These are phyloP conservation scores for Phalacrocorax brasilianus DNA, from an alignment of 2,113 vertebrate species.

Conservation along the genomic window DNA sequence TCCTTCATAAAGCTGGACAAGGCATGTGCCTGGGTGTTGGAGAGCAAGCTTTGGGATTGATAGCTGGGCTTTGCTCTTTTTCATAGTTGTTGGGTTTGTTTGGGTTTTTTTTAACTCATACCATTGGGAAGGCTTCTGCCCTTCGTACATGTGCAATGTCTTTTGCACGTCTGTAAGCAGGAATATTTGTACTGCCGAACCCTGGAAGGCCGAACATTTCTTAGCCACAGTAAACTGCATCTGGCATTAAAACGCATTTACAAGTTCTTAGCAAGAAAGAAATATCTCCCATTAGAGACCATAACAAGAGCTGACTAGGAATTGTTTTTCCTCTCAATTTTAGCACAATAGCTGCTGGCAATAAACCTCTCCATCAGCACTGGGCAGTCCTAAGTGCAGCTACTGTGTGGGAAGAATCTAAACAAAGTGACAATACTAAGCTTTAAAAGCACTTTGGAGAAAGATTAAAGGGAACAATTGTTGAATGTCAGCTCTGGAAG, in stretches of 20 bases:
- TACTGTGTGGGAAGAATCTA: neutral
- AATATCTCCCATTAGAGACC: slow-evolving; percentile 24
- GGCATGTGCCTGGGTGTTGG: fast-evolving
- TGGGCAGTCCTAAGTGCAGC: slow-evolving; percentile 31
- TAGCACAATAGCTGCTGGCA: neutral
- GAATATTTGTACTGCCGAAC: neutral
- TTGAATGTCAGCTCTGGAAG: neutral
- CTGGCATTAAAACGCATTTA: neutral
- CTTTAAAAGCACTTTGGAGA: slow-evolving; percentile 6
- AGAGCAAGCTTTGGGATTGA: neutral
- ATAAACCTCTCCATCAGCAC: slow-evolving; percentile 7
- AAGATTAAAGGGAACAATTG: neutral
- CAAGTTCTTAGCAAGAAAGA: neutral
- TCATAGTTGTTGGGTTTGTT: neutral
- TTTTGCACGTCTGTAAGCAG: neutral
- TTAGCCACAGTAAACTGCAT: neutral
- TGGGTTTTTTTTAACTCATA: fast-evolving
- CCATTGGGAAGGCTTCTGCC: fast-evolving
- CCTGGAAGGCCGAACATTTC: neutral
- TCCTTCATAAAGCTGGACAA: neutral
- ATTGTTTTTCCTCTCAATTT: slow-evolving; percentile 27
- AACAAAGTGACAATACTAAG: neutral
- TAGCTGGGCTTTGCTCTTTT: neutral
- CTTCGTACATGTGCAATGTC: fast-evolving
- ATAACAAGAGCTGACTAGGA: neutral